Base-by-base conservation (phyloP, 2,888 invertebrate genomes). In the Heliconius cydno region DNA sequence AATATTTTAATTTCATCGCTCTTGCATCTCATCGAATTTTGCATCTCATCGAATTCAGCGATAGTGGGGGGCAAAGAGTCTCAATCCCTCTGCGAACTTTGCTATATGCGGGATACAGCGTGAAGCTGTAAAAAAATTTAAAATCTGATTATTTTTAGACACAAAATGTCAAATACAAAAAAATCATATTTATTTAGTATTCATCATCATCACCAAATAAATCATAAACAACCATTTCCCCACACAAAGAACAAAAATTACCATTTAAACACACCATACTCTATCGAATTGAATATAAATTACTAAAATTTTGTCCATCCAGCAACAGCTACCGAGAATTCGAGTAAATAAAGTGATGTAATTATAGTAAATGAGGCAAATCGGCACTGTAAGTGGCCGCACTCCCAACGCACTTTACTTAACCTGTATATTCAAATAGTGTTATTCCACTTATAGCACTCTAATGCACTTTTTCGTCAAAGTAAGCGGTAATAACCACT, bases 391-490 rank as follows among this genome's bases (percentile, higher is more conserved):
- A 92, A 92, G 92, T 92, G 92, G 90, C 87, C 88, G 88, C 91
- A 91, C 92, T 93, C 90, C 90, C 88, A 88, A 89, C 88, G 90
- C 90, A 91, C 91, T 92, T 92, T 90, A 90, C 92, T 92, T 91
- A 90, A 91, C 91, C 89, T 91, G 90, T 92, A 91, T 93, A 93
- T 94, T 93, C 92, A 92, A 94, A 94, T 93, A 92, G 91, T 92
- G 92, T 92, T 92, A 92, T 92, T 87, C 92, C 91, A 92, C 91
- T 94, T 89, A 92, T 90, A 85, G 89, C 88, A 90, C 91, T 89
- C 91, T 94, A 94, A 94, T 94, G 94, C 91, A 93, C 90, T 94
- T 94, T 94, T 94, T 93, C 91, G 89, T 91, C 85, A 88, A 91
- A 90, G 90, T 91, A 88, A 88, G 90, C 89, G 86, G 92, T 93